phyloP scores from a whole-genome alignment of 2,888 invertebrate genomes.

The Saturnia japonica region DNA sequence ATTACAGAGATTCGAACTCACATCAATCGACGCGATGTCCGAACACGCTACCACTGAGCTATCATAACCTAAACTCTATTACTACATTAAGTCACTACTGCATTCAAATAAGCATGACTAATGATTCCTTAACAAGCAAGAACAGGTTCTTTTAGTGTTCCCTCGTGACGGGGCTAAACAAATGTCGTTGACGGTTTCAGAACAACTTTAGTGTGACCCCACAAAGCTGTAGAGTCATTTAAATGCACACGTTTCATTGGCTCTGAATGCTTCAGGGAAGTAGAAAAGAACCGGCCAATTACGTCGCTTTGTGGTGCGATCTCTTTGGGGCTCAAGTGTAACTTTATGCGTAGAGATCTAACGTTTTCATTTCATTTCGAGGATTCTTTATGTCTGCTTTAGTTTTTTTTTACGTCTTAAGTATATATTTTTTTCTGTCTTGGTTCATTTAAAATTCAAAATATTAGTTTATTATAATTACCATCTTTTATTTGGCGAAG shows the following conservation, averaged over 20 bases:
- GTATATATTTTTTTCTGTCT: constrained; percentile 16
- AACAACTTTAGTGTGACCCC: constrained; percentile 79
- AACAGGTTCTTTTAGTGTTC: constrained; percentile 68
- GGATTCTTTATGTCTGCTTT: constrained; percentile 30
- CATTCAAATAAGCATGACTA: constrained; percentile 72
- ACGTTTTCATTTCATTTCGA: constrained; percentile 64
- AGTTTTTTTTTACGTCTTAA: constrained; percentile 25
- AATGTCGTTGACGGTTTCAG: constrained; percentile 75
- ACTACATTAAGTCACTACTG: constrained; percentile 35
- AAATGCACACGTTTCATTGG: constrained; percentile 83
- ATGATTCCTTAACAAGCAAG: constrained; percentile 71
- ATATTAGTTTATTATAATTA: no score
- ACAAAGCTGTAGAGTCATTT: constrained; percentile 80
- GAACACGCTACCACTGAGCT: no score
- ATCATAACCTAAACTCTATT: constrained; percentile 22
- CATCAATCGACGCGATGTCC: no score
- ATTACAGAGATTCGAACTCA: no score
- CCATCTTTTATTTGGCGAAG: no score
- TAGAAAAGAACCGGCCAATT: constrained; percentile 82
- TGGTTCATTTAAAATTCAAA: no score
- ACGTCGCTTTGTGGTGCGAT: constrained; percentile 78
- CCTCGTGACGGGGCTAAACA: constrained; percentile 60
- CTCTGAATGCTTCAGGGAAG: constrained; percentile 81
- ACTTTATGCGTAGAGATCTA: constrained; percentile 70
- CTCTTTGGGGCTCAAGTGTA: constrained; percentile 78